Base-by-base conservation (phyloP, 2,113 vertebrate genomes). In the Bos javanicus region DNA sequence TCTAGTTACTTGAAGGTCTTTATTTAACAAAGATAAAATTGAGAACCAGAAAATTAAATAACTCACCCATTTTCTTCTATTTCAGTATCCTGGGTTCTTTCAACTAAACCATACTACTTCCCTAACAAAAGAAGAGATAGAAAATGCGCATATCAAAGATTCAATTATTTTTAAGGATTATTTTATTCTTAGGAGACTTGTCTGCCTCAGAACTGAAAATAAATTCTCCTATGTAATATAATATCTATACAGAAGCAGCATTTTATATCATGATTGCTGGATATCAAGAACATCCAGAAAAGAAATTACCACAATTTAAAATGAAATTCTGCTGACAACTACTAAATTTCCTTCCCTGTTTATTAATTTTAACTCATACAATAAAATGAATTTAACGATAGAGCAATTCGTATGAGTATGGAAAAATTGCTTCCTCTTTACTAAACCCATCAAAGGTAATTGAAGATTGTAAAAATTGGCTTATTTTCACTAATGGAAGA, bases 111-210 rank as follows among this genome's bases (percentile, higher is more conserved):
- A 26, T 46, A 52, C 50, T 19, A 92, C 52, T 87, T 96, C 33
- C 28, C 87, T 76, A 90, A 90, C 30, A 81, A 0, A 62, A 87
- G 23, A 87, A 89, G 71, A 91, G 43, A 97, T 4, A 95, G 80
- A 39, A 96, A 98, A 90, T 93, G 98, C 96, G 43, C 98, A 98
- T 98, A 98, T 98, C 98, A 99, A 98, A 96, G 98, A 98, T 97
- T 98, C 97, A 82, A 98, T 99, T 99, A 98, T 98, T 97, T 98
- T 98, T 98, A 98, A 99, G 98, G 97, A 98, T 99, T 98, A 98
- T 98, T 98, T 99, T 98, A 96, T 93, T 97, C 85, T 95, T 98
- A 98, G 97, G 97, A 96, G 97, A 96, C 98, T 93, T 98, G 98
- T 98, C 97, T 98, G 97, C 97, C 96, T 98, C 96, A 98, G 97